These are phyloP conservation scores for Pandemis cinnamomeana DNA, from an alignment of 2,888 invertebrate species.

Conservation along the genomic window DNA sequence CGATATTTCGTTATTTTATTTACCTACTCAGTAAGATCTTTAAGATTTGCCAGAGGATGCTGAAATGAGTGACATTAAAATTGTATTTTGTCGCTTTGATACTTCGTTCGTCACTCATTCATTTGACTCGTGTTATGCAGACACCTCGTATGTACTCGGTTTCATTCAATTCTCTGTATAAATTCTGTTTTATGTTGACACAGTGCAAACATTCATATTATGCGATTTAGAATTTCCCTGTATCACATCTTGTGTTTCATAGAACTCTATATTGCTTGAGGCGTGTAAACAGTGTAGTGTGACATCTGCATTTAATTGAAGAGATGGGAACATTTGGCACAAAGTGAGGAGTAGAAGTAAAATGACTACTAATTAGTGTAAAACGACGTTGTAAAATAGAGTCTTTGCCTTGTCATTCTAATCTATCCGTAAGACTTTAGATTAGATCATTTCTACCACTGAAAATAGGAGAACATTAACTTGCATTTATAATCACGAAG, in stretches of 20 bases:
- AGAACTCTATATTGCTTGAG: neutral
- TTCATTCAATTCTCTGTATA: neutral
- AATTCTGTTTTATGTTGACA: conserved; percentile 7
- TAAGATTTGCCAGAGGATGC: no score
- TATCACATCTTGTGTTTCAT: neutral
- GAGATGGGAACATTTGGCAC: no score
- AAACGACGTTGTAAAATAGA: no score
- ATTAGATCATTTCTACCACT: no score
- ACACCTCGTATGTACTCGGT: neutral
- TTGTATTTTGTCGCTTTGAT: neutral
- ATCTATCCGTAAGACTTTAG: no score
- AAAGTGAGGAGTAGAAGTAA: no score
- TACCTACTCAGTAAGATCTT: no score
- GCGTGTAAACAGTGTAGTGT: neutral
- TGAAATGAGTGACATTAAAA: neutral
- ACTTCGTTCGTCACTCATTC: neutral
- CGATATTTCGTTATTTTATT: no score
- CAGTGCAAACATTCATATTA: conserved; percentile 3
- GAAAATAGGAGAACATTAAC: no score
- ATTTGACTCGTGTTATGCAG: neutral
- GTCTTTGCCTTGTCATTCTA: no score
- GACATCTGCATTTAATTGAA: neutral
- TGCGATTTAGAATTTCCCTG: conserved; percentile 3
- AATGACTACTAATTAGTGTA: no score
- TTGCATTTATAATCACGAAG: no score